A percentile compares a stretch with the other conserved stretches of the same genome.
Evolutionary conservation across 2,888 invertebrate species (phyloP).

Genomic region (Lumbricus terrestris): DNA sequence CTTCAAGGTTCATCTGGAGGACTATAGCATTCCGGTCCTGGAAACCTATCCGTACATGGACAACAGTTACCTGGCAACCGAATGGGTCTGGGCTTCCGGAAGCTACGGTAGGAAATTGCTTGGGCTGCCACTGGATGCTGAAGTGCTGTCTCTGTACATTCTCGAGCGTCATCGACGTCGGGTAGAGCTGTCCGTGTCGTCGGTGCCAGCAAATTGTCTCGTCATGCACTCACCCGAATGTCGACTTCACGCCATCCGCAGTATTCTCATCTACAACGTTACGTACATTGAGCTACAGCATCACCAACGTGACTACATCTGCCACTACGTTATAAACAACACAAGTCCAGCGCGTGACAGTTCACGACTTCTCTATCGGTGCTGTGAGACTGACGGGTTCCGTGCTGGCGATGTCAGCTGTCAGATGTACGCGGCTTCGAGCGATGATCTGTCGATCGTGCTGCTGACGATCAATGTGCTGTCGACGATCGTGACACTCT

Average conservation of each 20-base stretch:
- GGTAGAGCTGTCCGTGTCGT: constrained; percentile 29
- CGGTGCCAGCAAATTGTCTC: constrained; percentile 34
- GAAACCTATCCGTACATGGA: constrained; percentile 41
- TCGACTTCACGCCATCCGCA: constrained; percentile 37
- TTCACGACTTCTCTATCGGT: constrained; percentile 36
- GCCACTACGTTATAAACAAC: constrained; percentile 37
- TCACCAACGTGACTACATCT: constrained; percentile 36
- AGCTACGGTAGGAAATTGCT: constrained; percentile 38
- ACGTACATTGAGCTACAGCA: constrained; percentile 31
- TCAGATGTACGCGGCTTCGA: constrained; percentile 30
- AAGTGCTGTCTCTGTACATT: constrained; percentile 41
- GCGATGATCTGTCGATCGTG: constrained; percentile 30
- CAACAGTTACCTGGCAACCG: constrained; percentile 34
- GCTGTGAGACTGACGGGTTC: constrained; percentile 38
- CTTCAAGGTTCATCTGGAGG: constrained; percentile 36
- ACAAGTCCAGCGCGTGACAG: constrained; percentile 4
- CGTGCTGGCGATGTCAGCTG: constrained; percentile 31
- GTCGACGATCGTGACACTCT: constrained; percentile 37
- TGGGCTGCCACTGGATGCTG: constrained; percentile 39
- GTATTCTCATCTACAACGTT: constrained; percentile 35
- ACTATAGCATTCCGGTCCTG: constrained; percentile 35
- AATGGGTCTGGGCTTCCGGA: constrained; percentile 40
- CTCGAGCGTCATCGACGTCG: constrained; percentile 29
- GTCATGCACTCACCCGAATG: constrained; percentile 38
- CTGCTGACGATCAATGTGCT: constrained; percentile 35